Base-by-base conservation (phyloP, 2,797 vertebrate genomes). In the Periparus ater region DNA sequence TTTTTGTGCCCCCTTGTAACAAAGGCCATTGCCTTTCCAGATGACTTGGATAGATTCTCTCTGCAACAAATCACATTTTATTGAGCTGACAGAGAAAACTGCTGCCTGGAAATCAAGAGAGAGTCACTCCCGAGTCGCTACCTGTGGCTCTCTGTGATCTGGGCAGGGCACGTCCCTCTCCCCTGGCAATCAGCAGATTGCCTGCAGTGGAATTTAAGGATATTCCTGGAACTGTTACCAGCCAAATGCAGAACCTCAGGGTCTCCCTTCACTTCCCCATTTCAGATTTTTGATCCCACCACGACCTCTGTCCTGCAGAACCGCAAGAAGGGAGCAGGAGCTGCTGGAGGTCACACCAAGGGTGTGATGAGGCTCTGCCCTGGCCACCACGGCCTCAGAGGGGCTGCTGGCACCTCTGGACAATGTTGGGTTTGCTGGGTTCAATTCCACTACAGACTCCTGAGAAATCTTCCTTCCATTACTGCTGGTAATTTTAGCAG, bases 1-100 rank as follows among this genome's bases (percentile, higher is more conserved):
- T 68, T 84, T 58, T 50, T 74, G 76, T 68, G 79, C 50, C 42
- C 75, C 73, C 61, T 75, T 38, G 14, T 34, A 65, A 76, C 34
- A 95, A 92, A 57, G 80, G 84, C 85, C 81, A 19, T 3, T 82
- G 23, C 21, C 70, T 88, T 80, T 84, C 68, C 87, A 80, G 65
- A 86, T 25, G 47, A 81, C 74, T 93, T 80, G 55, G 86, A 84
- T 1, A 84, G 95, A 58, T 58, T 47, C 67, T 63, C 50, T 67
- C 60, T 38, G 61, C 29, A 84, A 94, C 86, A 93, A 95, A 94
- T 87, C 85, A 71, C 80, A 65, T 75, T 88, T 83, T 84, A 76
- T 77, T 75, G 78, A 78, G 74, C 83, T 84, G 93, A 85, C 45
- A 82, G 38, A 68, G 76, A 25, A 82, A 89, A 79, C 5, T 17